Conservation (phyloP, 2,113 vertebrate species). For the Zosterops hypoxanthus region DNA sequence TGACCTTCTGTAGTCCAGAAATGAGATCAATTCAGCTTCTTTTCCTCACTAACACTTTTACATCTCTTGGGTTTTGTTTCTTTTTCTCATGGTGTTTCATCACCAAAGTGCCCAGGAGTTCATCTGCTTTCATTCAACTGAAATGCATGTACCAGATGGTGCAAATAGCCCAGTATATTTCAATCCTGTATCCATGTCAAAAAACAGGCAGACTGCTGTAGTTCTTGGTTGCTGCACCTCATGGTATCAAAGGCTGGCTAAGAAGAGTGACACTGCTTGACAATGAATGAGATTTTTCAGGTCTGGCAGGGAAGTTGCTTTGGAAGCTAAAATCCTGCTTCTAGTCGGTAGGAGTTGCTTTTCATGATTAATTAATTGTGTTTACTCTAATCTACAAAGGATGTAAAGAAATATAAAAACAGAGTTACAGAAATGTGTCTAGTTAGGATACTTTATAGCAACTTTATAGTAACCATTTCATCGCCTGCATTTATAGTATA, state of each 20-base stretch:
- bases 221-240: constrained; percentile 66
- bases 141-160: constrained; percentile 68
- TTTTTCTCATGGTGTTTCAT: constrained; percentile 59
- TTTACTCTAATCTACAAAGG: constrained; percentile 60
- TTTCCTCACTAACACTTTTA: constrained; percentile 29
- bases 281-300: constrained; percentile 64
- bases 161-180: constrained; percentile 65
- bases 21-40: constrained; percentile 10
- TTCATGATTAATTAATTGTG: constrained; percentile 69
- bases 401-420: constrained; percentile 41
- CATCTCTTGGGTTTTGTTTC: constrained; percentile 59
- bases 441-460: constrained; percentile 2
- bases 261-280: constrained; percentile 61
- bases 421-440: constrained; percentile 10
- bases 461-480: constrained; percentile 32
- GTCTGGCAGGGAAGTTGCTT: constrained; percentile 58
- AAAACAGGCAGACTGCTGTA: constrained; percentile 62
- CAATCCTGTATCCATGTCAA: constrained; percentile 63
- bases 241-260: constrained; percentile 64
- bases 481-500: neutral
- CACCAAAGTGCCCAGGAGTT: constrained; percentile 58
- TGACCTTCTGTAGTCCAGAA: constrained; percentile 6
- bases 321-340: constrained; percentile 46
- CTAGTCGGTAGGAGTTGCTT: constrained; percentile 45
- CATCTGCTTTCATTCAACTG: constrained; percentile 59